Conservation (phyloP, 2,888 invertebrate species). For the Hirtodrosophila alboralis region DNA sequence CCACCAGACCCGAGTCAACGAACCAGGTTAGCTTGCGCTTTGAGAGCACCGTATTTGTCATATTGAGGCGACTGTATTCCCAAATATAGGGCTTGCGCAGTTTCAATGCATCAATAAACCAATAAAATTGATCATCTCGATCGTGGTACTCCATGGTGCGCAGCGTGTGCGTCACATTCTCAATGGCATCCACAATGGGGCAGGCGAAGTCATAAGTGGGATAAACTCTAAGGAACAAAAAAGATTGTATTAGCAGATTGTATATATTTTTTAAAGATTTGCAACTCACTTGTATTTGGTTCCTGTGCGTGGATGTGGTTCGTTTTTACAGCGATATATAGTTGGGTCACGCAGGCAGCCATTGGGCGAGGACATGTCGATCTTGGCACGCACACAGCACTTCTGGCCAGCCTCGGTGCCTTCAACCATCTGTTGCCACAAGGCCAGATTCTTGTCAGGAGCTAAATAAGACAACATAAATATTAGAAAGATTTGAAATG, state of each 20-base stretch:
- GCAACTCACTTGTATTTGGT: slow-evolving; percentile 93
- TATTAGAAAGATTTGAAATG: not conserved
- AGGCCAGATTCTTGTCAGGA: slow-evolving; percentile 91
- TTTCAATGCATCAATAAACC: slow-evolving; percentile 95
- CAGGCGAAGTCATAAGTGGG: slow-evolving; percentile 99
- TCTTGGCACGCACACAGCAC: slow-evolving; percentile 98
- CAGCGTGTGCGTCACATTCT: slow-evolving; percentile 98
- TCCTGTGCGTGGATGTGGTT: slow-evolving; percentile 96
- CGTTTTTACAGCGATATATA: slow-evolving; percentile 98
- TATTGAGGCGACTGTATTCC: slow-evolving; percentile 98
- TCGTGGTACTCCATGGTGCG: slow-evolving; percentile 99
- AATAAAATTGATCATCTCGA: slow-evolving; percentile 98
- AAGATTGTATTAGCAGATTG: not conserved
- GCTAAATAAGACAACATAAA: slow-evolving; percentile 85
- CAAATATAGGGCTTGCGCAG: slow-evolving; percentile 96
- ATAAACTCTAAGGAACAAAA: slow-evolving; percentile 90
- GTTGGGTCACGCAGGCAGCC: slow-evolving; percentile 99
- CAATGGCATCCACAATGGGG: slow-evolving; percentile 98
- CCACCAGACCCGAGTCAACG: slow-evolving; percentile 96
- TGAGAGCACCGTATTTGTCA: slow-evolving; percentile 99
- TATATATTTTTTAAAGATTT: no score
- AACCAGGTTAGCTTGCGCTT: slow-evolving; percentile 99
- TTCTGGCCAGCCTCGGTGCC: slow-evolving; percentile 91
- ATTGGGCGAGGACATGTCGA: slow-evolving; percentile 97
- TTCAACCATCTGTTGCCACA: slow-evolving; percentile 98